Evolutionary conservation across 2,113 vertebrate species (phyloP).

Genomic region (Pterophyllum scalare): DNA sequence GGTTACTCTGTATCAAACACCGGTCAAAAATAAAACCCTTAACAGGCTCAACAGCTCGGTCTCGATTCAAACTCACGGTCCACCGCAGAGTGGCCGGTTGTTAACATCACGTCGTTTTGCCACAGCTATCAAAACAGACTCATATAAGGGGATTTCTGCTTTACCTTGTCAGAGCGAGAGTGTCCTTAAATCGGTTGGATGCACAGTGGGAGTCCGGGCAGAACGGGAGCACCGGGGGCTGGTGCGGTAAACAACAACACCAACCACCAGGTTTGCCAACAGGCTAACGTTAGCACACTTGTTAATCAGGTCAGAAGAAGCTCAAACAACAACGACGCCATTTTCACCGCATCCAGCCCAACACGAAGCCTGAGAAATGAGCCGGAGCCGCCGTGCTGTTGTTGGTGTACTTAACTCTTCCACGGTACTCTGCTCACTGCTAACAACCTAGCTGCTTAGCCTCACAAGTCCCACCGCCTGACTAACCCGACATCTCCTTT

Average conservation of each 20-base stretch:
- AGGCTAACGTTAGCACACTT: slow-evolving; percentile 48
- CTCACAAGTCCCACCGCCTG: slow-evolving; percentile 4
- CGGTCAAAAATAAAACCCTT: not conserved
- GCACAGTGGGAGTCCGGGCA: not conserved
- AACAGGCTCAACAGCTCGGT: not conserved
- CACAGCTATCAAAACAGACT: not conserved
- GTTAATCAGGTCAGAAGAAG: slow-evolving; percentile 33
- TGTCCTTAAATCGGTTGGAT: slow-evolving; percentile 11
- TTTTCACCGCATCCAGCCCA: not conserved
- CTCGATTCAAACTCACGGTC: not conserved
- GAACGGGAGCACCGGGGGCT: not conserved
- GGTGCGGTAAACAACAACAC: slow-evolving; percentile 22
- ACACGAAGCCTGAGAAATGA: not conserved
- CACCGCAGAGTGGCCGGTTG: not conserved
- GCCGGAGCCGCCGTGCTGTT: accelerated
- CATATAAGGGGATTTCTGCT: not conserved
- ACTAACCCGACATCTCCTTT: not conserved
- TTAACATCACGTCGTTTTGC: not conserved
- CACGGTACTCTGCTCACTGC: slow-evolving; percentile 2
- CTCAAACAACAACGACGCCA: not conserved
- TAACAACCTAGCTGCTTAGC: slow-evolving; percentile 36
- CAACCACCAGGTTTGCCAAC: slow-evolving; percentile 30
- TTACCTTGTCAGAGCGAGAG: slow-evolving; percentile 39
- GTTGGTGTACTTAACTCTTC: not conserved
- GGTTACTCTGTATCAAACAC: not conserved